A percentile compares a stretch with the other conserved stretches of the same genome.
Evolutionary conservation across 2,888 invertebrate genomes (phyloP).

Genomic region (Idaea biselata): DNA sequence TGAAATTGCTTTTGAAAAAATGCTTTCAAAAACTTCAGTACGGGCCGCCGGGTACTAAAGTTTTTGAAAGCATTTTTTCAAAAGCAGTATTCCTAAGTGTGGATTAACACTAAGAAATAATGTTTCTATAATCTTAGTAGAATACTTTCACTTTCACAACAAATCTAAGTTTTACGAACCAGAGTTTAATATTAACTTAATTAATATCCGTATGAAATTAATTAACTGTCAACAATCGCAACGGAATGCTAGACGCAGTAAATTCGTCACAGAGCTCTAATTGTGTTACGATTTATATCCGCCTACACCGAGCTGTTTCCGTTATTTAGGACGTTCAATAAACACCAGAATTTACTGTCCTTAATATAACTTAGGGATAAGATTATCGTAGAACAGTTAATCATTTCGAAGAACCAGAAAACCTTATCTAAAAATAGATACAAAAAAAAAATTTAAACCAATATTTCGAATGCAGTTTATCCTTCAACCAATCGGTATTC

Average conservation of each 20-base stretch:
- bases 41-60: no score
- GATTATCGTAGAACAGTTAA: neutral
- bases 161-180: neutral
- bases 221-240: neutral
- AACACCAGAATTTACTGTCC: neutral
- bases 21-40: no score
- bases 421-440: neutral
- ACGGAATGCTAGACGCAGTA: neutral
- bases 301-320: neutral
- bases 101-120: no score
- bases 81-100: no score
- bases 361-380: neutral
- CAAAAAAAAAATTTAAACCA: neutral
- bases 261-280: constrained; percentile 1
- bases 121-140: neutral
- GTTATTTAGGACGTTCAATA: neutral
- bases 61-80: no score
- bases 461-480: neutral
- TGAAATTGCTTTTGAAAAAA: no score
- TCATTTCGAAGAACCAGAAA: neutral
- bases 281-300: neutral
- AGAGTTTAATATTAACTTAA: neutral
- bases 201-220: neutral
- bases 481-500: constrained; percentile 4
- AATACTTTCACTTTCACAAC: neutral